Evolutionary conservation across 2,797 vertebrate genomes (phyloP).

Genomic region (Ispidina picta): DNA sequence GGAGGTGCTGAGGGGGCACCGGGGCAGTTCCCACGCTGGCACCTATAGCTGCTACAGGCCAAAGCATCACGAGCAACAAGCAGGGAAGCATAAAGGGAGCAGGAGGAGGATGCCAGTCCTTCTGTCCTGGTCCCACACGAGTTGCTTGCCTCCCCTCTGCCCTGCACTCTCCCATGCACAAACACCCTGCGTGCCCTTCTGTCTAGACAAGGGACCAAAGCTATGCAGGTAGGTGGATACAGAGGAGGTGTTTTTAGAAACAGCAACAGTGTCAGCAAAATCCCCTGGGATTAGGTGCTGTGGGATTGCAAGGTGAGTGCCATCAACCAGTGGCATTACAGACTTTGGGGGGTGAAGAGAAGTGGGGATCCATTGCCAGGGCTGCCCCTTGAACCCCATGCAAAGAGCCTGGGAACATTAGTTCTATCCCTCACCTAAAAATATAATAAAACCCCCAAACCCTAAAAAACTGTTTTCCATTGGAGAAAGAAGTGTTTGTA

Average conservation of each 20-base stretch:
- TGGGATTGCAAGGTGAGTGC: accelerated
- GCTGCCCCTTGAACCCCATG: neutral
- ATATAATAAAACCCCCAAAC: neutral
- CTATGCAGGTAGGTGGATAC: neutral
- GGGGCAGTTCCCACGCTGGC: neutral
- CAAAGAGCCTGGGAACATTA: neutral
- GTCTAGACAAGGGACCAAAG: neutral
- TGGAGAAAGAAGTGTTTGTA: neutral
- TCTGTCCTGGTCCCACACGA: accelerated
- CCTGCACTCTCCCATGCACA: accelerated
- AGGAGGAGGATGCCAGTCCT: neutral
- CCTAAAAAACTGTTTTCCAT: neutral
- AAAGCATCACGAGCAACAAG: accelerated
- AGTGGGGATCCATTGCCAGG: neutral
- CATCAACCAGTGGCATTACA: neutral
- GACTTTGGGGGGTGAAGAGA: neutral
- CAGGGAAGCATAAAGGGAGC: neutral
- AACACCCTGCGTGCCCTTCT: accelerated
- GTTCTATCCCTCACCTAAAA: neutral
- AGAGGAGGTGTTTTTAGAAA: neutral
- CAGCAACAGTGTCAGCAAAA: neutral
- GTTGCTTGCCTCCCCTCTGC: accelerated
- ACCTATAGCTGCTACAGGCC: neutral
- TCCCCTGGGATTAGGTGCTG: neutral
- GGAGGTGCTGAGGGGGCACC: slow-evolving; percentile 1